Percentiles rank a stretch among this genome's conserved stretches.
phyloP scores from a whole-genome alignment of 2,888 invertebrate genomes.

The Griposia aprilina region DNA sequence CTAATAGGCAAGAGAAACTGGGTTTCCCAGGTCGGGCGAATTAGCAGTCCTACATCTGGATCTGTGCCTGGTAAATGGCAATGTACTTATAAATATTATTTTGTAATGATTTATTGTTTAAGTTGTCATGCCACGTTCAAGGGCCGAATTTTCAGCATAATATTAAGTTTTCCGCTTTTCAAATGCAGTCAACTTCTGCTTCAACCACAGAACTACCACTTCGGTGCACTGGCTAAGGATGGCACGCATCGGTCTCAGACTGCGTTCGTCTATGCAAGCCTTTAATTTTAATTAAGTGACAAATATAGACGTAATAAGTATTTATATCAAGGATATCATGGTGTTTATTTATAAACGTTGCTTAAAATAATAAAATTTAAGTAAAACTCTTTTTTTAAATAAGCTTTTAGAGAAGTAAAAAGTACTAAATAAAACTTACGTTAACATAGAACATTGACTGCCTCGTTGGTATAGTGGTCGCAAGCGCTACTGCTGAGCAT shows the following conservation, averaged over 20 bases:
- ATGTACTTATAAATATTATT: no score
- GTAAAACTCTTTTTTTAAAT: no score
- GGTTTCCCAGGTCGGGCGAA: no score
- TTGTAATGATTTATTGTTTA: background rate
- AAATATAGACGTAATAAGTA: background rate
- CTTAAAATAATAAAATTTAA: no score
- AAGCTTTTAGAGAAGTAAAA: no score
- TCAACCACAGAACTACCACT: conserved; percentile 2
- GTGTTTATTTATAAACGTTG: background rate
- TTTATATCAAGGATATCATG: background rate
- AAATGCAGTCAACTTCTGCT: conserved; percentile 3
- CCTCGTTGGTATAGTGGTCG: no score
- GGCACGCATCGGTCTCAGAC: background rate
- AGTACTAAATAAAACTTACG: no score
- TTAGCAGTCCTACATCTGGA: no score
- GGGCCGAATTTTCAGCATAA: background rate
- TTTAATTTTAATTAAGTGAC: background rate
- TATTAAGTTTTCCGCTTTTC: conserved; percentile 21
- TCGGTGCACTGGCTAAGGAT: conserved; percentile 10
- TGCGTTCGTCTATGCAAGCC: background rate
- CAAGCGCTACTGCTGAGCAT: no score
- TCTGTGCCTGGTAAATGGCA: no score
- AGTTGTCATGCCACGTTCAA: background rate
- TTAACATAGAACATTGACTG: no score
- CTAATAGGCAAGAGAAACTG: no score